These are phyloP conservation scores for Chloromyia formosa DNA, from an alignment of 2,888 invertebrate species.

Conservation along the genomic window DNA sequence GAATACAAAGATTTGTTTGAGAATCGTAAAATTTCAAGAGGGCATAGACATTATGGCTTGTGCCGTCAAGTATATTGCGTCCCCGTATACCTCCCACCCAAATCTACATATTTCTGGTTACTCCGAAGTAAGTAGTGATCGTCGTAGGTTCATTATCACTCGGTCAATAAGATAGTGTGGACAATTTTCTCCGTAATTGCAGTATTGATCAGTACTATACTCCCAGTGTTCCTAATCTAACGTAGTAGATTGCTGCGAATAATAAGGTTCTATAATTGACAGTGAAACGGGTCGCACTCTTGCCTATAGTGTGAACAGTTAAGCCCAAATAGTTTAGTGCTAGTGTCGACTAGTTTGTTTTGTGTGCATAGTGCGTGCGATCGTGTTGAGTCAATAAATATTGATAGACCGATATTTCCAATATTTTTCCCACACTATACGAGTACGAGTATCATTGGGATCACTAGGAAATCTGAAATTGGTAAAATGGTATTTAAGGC, in stretches of 20 bases:
- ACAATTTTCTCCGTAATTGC: not conserved
- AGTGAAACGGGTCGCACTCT: not conserved
- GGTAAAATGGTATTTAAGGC: slow-evolving; percentile 32
- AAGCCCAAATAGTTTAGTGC: not conserved
- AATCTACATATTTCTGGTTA: too few species aligned
- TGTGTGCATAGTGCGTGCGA: slow-evolving; percentile 38
- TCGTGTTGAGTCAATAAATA: not conserved
- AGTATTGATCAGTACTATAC: not conserved
- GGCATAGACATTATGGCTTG: slow-evolving; percentile 39
- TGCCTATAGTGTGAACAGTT: not conserved
- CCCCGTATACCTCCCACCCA: too few species aligned
- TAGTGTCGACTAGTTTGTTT: not conserved
- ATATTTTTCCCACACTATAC: not conserved
- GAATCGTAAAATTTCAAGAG: slow-evolving; percentile 2
- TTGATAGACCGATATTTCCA: not conserved
- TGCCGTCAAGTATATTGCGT: not conserved
- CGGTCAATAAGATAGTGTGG: slow-evolving; percentile 30
- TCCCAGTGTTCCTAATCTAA: not conserved
- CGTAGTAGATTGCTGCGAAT: slow-evolving; percentile 9
- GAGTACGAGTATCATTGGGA: too few species aligned
- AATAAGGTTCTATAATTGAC: not conserved
- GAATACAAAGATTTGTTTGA: not conserved
- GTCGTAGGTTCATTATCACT: slow-evolving; percentile 40
- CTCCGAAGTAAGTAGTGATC: too few species aligned
- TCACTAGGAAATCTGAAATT: not conserved